A percentile compares a stretch with the other conserved stretches of the same genome.
These are phyloP conservation scores for Eidolon helvum DNA, from an alignment of 2,113 vertebrate species.

Conservation along the genomic window DNA sequence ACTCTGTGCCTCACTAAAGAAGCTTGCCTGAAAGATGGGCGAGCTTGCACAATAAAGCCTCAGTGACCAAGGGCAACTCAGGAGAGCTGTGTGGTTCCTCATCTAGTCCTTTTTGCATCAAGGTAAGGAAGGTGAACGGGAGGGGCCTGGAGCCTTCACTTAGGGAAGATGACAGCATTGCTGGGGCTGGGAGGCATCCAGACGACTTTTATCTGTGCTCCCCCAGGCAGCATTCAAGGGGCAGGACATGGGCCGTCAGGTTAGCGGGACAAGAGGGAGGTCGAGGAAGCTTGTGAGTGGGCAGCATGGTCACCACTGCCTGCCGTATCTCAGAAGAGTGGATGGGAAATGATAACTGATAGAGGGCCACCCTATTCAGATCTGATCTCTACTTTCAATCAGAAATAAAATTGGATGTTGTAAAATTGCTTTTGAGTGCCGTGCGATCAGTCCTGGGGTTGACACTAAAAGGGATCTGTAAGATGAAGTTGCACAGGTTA, in stretches of 20 bases:
- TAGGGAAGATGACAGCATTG: fast-evolving
- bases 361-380: not conserved
- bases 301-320: no score
- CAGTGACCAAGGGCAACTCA: not conserved
- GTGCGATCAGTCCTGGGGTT: not conserved
- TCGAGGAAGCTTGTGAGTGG: fast-evolving
- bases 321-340: fast-evolving
- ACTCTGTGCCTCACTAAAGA: not conserved
- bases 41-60: fast-evolving
- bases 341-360: not conserved
- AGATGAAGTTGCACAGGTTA: not conserved
- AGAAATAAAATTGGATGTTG: not conserved
- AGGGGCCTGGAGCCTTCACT: no score
- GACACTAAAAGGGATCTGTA: not conserved
- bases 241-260: not conserved
- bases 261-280: not conserved
- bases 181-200: not conserved
- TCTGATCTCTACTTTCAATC: not conserved
- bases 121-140: not conserved
- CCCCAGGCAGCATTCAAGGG: not conserved
- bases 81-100: not conserved
- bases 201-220: not conserved
- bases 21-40: not conserved
- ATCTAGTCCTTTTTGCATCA: not conserved
- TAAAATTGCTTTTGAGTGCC: not conserved